Evolutionary conservation across 1,140 invertebrate genomes (phyloP), one percentile per base, ranked within the genome.

Genomic region (Drosophila lacertosa): DNA sequence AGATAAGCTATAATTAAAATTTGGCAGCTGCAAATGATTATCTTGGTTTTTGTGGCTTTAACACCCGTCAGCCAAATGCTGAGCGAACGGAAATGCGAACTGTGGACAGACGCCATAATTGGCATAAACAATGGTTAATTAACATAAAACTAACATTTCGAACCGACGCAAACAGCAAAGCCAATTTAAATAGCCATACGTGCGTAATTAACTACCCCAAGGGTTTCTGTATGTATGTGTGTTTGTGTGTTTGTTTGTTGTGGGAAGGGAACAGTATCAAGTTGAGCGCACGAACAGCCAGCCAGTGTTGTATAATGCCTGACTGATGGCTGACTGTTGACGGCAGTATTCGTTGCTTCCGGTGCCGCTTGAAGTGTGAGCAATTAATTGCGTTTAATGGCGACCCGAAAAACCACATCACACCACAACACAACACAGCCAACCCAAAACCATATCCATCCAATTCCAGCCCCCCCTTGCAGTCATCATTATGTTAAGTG

Each of bases 71-170:
- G 15, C 2, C 22, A 26, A 6, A 35, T 54, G 51, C 51, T 40
- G 51, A 54, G 29, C 10, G 10, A 16, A 42, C 55, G 5, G 2
- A 44, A 5, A 18, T 11, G 6, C 6, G 2, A 9, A 18, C 24
- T 24, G 15, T 26, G 24, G 7, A 24, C 60, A 57, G 32, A 58
- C 47, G 59, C 39, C 63, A 63, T 83, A 84, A 83, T 84, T 83
- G 80, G 67, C 80, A 80, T 80, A 80, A 81, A 84, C 80, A 84
- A 84, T 77, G 57, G 68, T 88, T 86, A 86, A 86, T 86, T 86
- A 86, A 88, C 82, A 86, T 86, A 88, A 86, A 86, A 88, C 81
- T 86, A 86, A 88, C 77, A 88, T 81, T 77, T 74, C 68, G 37
- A 59, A 50, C 42, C 54, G 48, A 32, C n/a, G n/a, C n/a, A n/a